Conservation (phyloP, 2,113 vertebrate genomes). For the Heloderma charlesbogerti region DNA sequence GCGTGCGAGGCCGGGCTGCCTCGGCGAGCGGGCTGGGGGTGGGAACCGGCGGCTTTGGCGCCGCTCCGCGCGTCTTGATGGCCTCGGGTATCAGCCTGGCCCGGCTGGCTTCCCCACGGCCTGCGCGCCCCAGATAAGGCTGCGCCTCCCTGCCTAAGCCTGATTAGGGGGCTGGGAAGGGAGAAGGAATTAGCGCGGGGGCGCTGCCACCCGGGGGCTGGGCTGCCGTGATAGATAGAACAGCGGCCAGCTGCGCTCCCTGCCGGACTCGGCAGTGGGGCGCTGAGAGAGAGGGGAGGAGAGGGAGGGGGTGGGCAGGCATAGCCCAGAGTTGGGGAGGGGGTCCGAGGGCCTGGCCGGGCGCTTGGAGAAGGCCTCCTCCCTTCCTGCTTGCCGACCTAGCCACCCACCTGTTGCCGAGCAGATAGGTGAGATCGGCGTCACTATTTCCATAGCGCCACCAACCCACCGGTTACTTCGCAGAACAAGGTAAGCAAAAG, state of each 20-base stretch:
- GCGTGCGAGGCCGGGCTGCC: background rate
- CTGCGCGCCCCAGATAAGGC: constrained; percentile 24
- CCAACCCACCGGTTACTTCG: background rate
- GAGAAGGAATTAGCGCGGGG: background rate
- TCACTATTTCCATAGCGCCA: background rate
- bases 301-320: background rate
- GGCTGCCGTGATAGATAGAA: background rate
- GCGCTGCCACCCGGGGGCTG: background rate
- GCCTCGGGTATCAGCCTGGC: background rate
- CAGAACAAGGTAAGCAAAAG: background rate
- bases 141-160: background rate
- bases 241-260: background rate
- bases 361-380: no score
- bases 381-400: background rate
- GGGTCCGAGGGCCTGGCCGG: background rate
- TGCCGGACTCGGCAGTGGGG: background rate
- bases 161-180: background rate
- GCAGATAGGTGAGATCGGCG: background rate
- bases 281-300: background rate
- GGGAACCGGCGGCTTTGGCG: background rate
- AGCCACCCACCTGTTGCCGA: background rate
- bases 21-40: background rate
- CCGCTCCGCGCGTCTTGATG: background rate
- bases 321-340: background rate
- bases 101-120: background rate